Conservation (phyloP, 2,888 invertebrate species). For the Oithona nana region DNA sequence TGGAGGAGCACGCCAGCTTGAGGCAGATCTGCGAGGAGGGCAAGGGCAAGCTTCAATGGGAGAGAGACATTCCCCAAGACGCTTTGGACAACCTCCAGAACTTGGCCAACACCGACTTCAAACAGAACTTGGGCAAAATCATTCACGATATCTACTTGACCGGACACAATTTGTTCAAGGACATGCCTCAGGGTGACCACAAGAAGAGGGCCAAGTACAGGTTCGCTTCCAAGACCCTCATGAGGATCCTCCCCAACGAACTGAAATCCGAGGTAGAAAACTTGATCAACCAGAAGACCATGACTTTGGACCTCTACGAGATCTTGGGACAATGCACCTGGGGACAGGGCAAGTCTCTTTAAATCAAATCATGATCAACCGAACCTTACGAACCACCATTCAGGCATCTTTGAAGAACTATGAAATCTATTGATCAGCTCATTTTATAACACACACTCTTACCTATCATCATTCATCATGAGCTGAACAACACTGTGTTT, state of each 20-base stretch:
- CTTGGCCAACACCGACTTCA: conserved; percentile 16
- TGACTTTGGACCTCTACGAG: conserved; percentile 18
- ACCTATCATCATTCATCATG: too few species aligned
- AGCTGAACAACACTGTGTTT: background rate
- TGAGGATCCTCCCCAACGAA: conserved; percentile 12
- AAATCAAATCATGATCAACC: background rate
- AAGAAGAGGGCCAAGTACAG: conserved; percentile 18
- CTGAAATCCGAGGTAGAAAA: conserved; percentile 13
- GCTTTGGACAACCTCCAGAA: conserved; percentile 16
- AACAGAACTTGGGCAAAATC: conserved; percentile 17
- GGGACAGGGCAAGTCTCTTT: conserved; percentile 14
- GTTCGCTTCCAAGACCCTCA: conserved; percentile 18
- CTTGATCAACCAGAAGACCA: conserved; percentile 15
- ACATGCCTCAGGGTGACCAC: conserved; percentile 18
- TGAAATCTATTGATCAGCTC: too few species aligned
- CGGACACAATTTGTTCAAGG: conserved; percentile 17
- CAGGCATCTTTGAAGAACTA: too few species aligned
- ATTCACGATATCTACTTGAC: conserved; percentile 18
- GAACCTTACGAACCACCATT: background rate
- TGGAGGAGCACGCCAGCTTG: conserved; percentile 12
- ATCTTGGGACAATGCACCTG: conserved; percentile 18
- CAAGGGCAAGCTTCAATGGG: conserved; percentile 16
- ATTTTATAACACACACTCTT: too few species aligned
- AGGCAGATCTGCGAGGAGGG: conserved; percentile 9
- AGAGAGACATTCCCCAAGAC: conserved; percentile 16